phyloP scores from a whole-genome alignment of 2,888 invertebrate species.

The Anthoptus insignis region DNA sequence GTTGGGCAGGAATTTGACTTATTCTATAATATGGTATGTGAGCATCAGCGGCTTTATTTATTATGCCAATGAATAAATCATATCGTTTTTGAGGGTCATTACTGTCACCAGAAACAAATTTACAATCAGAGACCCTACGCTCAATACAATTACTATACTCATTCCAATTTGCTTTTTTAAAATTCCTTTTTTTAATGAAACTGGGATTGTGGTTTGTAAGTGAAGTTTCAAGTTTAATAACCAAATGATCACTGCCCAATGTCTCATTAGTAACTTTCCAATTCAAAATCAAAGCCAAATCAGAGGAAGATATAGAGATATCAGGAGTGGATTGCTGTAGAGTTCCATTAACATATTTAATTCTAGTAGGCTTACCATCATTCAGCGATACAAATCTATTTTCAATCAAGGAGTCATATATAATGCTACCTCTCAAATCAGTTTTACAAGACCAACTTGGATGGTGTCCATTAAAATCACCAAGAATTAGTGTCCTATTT shows the following conservation, averaged over 20 bases:
- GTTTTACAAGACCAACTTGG: conserved; percentile 46
- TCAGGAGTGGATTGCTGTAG: conserved; percentile 46
- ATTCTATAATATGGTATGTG: conserved; percentile 20
- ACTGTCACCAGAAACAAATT: too few relatives aligned
- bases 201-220: background rate
- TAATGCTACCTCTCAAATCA: conserved; percentile 41
- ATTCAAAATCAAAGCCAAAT: conserved; percentile 29
- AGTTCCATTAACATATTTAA: conserved; percentile 34
- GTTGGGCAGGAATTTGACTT: conserved; percentile 35
- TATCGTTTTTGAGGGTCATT: conserved; percentile 2
- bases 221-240: conserved; percentile 10
- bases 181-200: conserved; percentile 14
- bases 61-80: background rate
- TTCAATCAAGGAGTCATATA: conserved; percentile 41
- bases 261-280: conserved; percentile 42
- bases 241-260: conserved; percentile 39
- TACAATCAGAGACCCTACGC: too few relatives aligned
- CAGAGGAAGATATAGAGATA: conserved; percentile 30
- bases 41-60: background rate
- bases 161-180: conserved; percentile 7
- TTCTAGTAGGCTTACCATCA: conserved; percentile 34
- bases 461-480: conserved; percentile 48
- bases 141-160: too few relatives aligned
- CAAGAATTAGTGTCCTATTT: conserved; percentile 10
- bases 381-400: conserved; percentile 35